Evolutionary conservation across 2,797 vertebrate genomes (phyloP).

Genomic region (Sebastes oblongus): DNA sequence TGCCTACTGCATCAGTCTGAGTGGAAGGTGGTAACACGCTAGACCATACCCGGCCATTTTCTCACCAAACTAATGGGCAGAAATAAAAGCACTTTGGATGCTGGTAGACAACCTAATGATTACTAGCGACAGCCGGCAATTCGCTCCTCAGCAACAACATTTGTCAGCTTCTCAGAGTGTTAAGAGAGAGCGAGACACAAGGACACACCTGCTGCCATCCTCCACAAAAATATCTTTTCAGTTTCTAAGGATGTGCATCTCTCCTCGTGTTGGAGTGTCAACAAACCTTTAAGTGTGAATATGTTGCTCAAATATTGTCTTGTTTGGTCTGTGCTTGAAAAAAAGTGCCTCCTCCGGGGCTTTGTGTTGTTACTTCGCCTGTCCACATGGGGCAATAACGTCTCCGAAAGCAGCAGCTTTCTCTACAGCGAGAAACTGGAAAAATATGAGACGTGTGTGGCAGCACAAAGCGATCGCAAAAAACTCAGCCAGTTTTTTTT

Average conservation of each 20-base stretch:
- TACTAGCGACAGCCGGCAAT: constrained; percentile 82
- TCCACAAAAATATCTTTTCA: constrained; percentile 38
- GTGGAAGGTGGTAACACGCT: constrained; percentile 43
- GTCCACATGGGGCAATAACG: constrained; percentile 45
- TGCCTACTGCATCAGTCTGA: constrained; percentile 59
- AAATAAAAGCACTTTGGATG: constrained; percentile 81
- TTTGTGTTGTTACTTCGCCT: constrained; percentile 24
- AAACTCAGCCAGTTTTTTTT: neutral
- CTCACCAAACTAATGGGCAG: constrained; percentile 80
- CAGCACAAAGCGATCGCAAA: constrained; percentile 9
- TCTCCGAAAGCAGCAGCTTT: constrained; percentile 9
- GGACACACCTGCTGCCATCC: constrained; percentile 52
- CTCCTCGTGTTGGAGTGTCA: constrained; percentile 36
- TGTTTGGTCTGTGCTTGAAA: neutral
- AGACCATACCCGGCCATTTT: constrained; percentile 70
- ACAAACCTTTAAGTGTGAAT: constrained; percentile 44
- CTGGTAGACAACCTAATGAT: constrained; percentile 82
- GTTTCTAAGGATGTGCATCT: constrained; percentile 24
- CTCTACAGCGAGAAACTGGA: constrained; percentile 1
- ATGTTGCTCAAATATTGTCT: constrained; percentile 35
- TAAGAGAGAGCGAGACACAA: constrained; percentile 37
- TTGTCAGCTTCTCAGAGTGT: constrained; percentile 75
- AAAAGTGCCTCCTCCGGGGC: neutral
- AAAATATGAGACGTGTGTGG: constrained; percentile 27
- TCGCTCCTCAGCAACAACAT: constrained; percentile 77